phyloP scores from a whole-genome alignment of 2,888 invertebrate genomes.

The Catocala fraxini region DNA sequence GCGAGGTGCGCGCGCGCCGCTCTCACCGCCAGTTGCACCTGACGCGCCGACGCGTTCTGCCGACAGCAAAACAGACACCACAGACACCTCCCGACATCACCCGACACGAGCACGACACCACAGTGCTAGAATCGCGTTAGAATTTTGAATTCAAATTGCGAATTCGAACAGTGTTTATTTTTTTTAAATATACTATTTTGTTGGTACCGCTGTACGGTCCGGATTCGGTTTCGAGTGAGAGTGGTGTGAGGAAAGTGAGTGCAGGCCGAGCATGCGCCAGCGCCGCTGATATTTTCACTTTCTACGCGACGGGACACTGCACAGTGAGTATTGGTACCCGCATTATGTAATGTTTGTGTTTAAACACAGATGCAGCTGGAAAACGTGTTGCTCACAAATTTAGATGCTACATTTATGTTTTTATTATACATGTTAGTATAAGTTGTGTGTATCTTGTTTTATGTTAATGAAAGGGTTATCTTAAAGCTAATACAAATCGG shows the following conservation, averaged over 20 bases:
- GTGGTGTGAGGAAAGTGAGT: slow-evolving; percentile 74
- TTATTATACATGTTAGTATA: too few relatives aligned
- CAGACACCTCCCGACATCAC: slow-evolving; percentile 31
- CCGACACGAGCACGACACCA: slow-evolving; percentile 35
- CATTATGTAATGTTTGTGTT: slow-evolving; percentile 50
- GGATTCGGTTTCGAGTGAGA: slow-evolving; percentile 62
- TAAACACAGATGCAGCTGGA: not conserved
- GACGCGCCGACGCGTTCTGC: slow-evolving; percentile 61
- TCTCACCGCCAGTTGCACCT: slow-evolving; percentile 68
- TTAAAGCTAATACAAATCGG: not conserved
- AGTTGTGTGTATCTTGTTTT: not conserved
- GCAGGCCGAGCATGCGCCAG: slow-evolving; percentile 71
- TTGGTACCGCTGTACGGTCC: slow-evolving; percentile 18
- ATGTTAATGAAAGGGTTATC: not conserved
- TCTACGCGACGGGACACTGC: slow-evolving; percentile 77
- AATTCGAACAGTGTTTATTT: slow-evolving; percentile 47
- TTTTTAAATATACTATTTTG: not conserved
- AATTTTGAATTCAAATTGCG: slow-evolving; percentile 59
- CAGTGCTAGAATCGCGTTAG: slow-evolving; percentile 57
- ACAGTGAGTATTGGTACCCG: slow-evolving; percentile 71
- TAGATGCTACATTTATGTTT: too few relatives aligned
- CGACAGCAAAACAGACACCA: slow-evolving; percentile 43
- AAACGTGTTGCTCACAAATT: not conserved
- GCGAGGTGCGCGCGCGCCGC: slow-evolving; percentile 47
- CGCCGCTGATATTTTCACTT: slow-evolving; percentile 78